Percentiles rank a stretch among this genome's conserved stretches.
Conservation (phyloP, 2,113 vertebrate genomes). For the Chaetodon auriga region DNA sequence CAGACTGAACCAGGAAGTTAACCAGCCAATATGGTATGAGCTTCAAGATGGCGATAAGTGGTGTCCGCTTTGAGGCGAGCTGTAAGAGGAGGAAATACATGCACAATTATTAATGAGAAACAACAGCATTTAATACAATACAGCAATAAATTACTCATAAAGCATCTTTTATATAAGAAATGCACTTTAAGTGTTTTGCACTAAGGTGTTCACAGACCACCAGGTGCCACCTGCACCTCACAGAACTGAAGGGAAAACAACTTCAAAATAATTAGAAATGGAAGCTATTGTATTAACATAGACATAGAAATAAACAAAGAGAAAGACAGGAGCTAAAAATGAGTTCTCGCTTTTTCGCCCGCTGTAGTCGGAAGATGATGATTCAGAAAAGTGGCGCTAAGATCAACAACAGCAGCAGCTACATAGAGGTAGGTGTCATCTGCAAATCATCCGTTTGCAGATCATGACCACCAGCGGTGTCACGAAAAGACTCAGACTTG, state of each 20-base stretch:
- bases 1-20: constrained; percentile 66
- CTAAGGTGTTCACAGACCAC: too few relatives aligned
- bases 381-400: background rate
- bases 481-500: background rate
- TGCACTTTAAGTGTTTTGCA: background rate
- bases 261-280: too few relatives aligned
- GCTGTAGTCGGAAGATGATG: background rate
- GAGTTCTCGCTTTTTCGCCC: background rate
- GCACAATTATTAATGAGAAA: background rate
- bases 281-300: background rate
- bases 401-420: background rate
- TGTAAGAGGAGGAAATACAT: constrained; percentile 46
- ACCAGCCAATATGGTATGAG: constrained; percentile 82
- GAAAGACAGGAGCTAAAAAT: background rate
- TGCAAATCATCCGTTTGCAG: background rate
- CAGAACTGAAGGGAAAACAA: too few relatives aligned
- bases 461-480: background rate
- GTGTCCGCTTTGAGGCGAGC: constrained; percentile 78
- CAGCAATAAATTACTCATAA: too few relatives aligned
- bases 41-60: constrained; percentile 84
- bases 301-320: background rate
- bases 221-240: too few relatives aligned
- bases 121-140: background rate
- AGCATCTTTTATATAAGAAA: background rate
- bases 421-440: too few relatives aligned